Conservation (phyloP, 2,113 vertebrate species). For the Morone chrysops region DNA sequence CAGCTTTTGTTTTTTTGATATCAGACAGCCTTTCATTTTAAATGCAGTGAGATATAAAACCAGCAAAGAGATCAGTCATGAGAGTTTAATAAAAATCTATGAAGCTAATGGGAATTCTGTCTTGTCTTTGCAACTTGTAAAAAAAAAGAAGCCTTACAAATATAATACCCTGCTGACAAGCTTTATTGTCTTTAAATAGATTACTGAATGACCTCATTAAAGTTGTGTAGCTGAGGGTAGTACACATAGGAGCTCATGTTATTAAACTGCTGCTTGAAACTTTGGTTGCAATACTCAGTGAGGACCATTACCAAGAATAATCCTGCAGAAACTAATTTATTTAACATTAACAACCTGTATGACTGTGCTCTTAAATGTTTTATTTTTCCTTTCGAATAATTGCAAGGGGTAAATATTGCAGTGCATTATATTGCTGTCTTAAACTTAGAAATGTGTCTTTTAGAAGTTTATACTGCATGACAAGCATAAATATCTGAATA, state of each 20-base stretch:
- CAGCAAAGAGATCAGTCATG: not conserved
- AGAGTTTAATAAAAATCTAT: constrained; percentile 11
- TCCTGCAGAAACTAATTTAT: constrained; percentile 32
- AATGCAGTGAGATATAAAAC: not conserved
- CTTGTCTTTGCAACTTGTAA: not conserved
- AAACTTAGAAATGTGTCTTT: constrained; percentile 56
- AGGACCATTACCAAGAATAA: constrained; percentile 29
- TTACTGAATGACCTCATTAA: constrained; percentile 45
- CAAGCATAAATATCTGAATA: constrained; percentile 25
- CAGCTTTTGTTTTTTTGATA: not conserved
- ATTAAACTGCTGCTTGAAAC: constrained; percentile 38
- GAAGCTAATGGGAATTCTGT: constrained; percentile 2
- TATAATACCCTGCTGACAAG: constrained; percentile 23
- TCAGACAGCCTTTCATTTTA: not conserved
- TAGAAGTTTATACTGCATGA: constrained; percentile 24
- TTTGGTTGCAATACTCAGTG: not conserved
- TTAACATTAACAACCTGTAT: constrained; percentile 32
- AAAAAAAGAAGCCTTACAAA: not conserved
- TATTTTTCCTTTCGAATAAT: constrained; percentile 14
- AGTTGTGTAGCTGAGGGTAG: not conserved
- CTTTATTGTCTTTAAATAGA: constrained; percentile 50
- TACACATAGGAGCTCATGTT: constrained; percentile 24
- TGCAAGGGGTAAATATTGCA: not conserved
- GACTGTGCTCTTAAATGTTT: constrained; percentile 17
- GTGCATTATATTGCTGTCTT: constrained; percentile 2